phyloP scores from a whole-genome alignment of 2,113 vertebrate genomes.

The Manacus vitellinus region DNA sequence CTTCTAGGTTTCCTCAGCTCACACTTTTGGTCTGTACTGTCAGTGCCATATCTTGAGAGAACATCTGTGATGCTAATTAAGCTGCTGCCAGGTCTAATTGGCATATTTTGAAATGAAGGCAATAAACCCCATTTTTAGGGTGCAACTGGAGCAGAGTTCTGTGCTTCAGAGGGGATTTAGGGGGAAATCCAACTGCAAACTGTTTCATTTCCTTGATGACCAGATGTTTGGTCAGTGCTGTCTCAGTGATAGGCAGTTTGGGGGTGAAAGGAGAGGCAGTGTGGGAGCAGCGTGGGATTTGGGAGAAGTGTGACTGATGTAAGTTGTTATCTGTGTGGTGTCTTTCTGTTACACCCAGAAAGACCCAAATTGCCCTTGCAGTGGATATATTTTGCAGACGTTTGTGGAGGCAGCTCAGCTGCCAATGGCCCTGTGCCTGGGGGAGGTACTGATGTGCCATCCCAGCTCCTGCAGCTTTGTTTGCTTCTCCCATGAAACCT shows the following conservation, averaged over 20 bases:
- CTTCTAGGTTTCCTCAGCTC: neutral
- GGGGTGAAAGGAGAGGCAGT: neutral
- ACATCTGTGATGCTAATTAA: neutral
- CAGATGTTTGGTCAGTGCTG: neutral
- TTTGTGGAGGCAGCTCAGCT: neutral
- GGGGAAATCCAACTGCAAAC: neutral
- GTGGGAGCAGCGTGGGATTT: neutral
- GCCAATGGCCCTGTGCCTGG: neutral
- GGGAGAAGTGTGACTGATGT: neutral
- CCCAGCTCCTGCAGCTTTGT: neutral
- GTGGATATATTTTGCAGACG: neutral
- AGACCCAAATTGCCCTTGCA: neutral
- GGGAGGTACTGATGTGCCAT: neutral
- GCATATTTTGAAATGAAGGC: neutral
- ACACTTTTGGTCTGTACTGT: neutral
- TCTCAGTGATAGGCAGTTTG: neutral
- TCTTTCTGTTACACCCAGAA: neutral
- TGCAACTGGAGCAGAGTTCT: neutral
- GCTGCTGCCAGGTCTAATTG: neutral
- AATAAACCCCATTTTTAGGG: neutral
- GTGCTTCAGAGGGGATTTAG: neutral
- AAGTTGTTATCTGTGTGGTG: neutral
- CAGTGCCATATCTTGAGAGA: neutral
- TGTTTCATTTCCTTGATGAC: neutral
- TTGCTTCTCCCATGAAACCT: neutral